A percentile compares a stretch with the other conserved stretches of the same genome.
Evolutionary conservation across 2,797 vertebrate species (phyloP).

Genomic region (Anableps anableps): DNA sequence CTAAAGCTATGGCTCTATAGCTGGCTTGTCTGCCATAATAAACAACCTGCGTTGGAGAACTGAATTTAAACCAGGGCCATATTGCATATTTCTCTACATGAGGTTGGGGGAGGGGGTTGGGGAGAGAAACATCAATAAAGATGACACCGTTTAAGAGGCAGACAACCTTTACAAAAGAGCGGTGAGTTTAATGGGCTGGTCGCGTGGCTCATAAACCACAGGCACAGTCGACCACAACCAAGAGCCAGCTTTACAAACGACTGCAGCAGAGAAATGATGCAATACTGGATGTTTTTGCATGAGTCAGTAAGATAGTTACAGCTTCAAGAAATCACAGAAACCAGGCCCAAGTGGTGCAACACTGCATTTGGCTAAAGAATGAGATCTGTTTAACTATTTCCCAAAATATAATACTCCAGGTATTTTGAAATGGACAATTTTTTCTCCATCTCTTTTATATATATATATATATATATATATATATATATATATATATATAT

Average conservation of each 20-base stretch:
- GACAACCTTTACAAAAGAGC: constrained; percentile 87
- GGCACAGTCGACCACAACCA: constrained; percentile 55
- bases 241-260: constrained; percentile 54
- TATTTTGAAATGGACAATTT: neutral
- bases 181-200: constrained; percentile 79
- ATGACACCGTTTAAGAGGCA: constrained; percentile 85
- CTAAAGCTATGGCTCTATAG: constrained; percentile 55
- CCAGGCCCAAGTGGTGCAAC: constrained; percentile 3
- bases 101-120: constrained; percentile 36
- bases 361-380: neutral
- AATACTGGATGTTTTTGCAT: constrained; percentile 16
- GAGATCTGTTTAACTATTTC: neutral
- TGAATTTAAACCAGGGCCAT: constrained; percentile 83
- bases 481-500: no score
- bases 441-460: neutral
- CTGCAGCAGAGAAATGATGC: constrained; percentile 58
- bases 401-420: neutral
- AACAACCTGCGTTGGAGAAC: constrained; percentile 78
- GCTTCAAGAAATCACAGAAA: constrained; percentile 33
- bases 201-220: constrained; percentile 78
- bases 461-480: no score
- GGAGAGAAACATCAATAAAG: constrained; percentile 83
- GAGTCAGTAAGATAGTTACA: constrained; percentile 42
- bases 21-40: constrained; percentile 77
- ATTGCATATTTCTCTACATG: constrained; percentile 74